Percentiles rank a stretch among this genome's conserved stretches.
Evolutionary conservation across 2,888 invertebrate genomes (phyloP).

Genomic region (Epistrophe eligans): DNA sequence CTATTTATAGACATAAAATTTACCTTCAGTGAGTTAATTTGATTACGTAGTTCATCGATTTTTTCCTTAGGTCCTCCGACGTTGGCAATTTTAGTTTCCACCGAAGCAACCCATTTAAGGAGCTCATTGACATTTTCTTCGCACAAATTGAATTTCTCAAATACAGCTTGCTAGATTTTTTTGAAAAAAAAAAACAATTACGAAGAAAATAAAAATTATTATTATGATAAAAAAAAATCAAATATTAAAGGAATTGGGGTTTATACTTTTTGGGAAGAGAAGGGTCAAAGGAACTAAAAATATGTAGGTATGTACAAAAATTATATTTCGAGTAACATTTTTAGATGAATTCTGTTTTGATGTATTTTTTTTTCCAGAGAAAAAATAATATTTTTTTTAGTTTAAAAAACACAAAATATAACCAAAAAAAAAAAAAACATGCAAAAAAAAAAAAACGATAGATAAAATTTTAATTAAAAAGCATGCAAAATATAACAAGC

Average conservation of each 20-base stretch:
- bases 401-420: conserved; percentile 72
- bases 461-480: conserved; percentile 17
- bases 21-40: conserved; percentile 95
- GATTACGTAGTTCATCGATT: conserved; percentile 93
- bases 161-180: conserved; percentile 92
- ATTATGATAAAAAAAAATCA: conserved; percentile 7
- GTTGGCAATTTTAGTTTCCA: conserved; percentile 93
- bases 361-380: conserved; percentile 23
- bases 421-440: conserved; percentile 48
- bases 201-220: conserved; percentile 1
- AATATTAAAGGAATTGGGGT: neutral
- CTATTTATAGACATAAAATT: conserved; percentile 18
- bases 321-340: conserved; percentile 44
- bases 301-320: conserved; percentile 33
- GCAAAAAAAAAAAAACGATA: conserved; percentile 33
- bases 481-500: conserved; percentile 2
- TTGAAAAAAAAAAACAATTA: conserved; percentile 33
- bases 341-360: conserved; percentile 61
- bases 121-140: conserved; percentile 94
- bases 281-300: conserved; percentile 30
- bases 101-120: conserved; percentile 93
- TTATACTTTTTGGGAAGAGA: conserved; percentile 2
- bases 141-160: conserved; percentile 96
- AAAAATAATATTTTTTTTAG: neutral
- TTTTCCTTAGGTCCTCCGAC: conserved; percentile 95